Evolutionary conservation across 2,888 invertebrate species (phyloP).

Genomic region (Andrena bucephala): DNA sequence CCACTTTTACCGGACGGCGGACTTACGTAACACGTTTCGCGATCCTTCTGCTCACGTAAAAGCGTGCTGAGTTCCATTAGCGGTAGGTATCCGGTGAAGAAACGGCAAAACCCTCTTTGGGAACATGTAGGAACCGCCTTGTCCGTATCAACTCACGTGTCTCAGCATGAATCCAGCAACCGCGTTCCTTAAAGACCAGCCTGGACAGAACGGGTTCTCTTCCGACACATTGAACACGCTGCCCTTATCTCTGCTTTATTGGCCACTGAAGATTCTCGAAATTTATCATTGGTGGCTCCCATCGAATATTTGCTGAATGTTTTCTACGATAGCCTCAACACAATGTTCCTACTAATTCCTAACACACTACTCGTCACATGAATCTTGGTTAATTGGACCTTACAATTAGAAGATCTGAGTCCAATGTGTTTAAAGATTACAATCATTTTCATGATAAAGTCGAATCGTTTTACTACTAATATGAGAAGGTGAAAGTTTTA

Average conservation of each 20-base stretch:
- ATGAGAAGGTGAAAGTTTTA: neutral
- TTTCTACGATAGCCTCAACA: neutral
- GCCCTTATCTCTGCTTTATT: neutral
- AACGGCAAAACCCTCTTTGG: constrained; percentile 59
- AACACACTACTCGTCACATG: neutral
- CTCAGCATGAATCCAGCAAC: constrained; percentile 35
- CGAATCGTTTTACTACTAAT: neutral
- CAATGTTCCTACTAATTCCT: neutral
- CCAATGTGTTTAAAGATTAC: too few species aligned
- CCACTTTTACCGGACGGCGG: constrained; percentile 73
- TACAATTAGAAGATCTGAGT: neutral
- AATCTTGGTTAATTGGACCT: neutral
- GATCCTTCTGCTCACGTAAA: constrained; percentile 65
- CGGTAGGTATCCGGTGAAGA: constrained; percentile 61
- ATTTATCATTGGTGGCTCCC: neutral
- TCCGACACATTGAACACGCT: constrained; percentile 14
- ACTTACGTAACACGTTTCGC: constrained; percentile 61
- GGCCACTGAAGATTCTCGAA: neutral
- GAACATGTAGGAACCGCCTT: constrained; percentile 37
- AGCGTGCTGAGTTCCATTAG: constrained; percentile 69
- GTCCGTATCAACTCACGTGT: constrained; percentile 39
- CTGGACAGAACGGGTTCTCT: constrained; percentile 21
- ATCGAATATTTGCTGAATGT: neutral
- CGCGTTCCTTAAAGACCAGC: constrained; percentile 30
- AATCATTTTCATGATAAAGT: neutral